These are phyloP conservation scores for Mirza zaza DNA, from an alignment of 2,113 vertebrate genomes.

Conservation along the genomic window DNA sequence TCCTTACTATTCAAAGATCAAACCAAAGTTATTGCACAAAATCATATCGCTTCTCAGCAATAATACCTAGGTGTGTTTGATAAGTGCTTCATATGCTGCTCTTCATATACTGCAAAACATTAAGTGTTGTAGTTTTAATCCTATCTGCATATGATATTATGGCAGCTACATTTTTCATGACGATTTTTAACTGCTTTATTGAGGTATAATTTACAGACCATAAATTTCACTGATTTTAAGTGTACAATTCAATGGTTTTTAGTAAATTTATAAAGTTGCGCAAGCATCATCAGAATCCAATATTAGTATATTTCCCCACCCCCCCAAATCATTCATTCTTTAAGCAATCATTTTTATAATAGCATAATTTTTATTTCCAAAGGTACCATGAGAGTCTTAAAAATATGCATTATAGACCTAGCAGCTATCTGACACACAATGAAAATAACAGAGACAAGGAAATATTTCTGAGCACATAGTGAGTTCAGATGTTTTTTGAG, in stretches of 20 bases:
- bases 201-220: background rate
- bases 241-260: background rate
- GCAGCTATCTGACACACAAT: background rate
- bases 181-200: background rate
- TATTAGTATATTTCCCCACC: background rate
- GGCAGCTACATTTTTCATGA: background rate
- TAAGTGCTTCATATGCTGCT: background rate
- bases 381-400: background rate
- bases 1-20: background rate
- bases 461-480: background rate
- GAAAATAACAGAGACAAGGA: background rate
- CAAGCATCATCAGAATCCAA: background rate
- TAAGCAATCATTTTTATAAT: background rate
- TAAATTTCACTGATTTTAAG: background rate
- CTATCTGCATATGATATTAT: background rate
- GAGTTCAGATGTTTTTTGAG: background rate
- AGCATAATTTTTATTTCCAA: background rate
- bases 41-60: background rate
- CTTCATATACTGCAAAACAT: background rate
- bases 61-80: background rate
- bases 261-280: background rate
- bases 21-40: background rate
- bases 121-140: background rate
- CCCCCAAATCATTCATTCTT: background rate
- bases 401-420: background rate